Evolutionary conservation across 1,140 invertebrate genomes (phyloP), one percentile per base, ranked within the genome.

Genomic region (Odontomachus brunneus): DNA sequence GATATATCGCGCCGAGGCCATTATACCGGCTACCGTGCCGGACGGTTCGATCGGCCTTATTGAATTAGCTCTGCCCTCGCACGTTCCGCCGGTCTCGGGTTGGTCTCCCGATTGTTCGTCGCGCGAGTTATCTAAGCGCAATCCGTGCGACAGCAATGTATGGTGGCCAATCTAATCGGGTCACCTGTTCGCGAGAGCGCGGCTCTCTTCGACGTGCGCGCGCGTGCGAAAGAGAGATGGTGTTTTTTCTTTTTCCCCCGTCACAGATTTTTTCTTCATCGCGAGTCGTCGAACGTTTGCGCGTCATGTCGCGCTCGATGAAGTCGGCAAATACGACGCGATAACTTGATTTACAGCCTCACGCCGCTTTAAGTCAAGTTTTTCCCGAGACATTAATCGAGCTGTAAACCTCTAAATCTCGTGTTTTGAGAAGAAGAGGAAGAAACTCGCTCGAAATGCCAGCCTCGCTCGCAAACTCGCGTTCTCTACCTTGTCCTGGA

Each of bases 41-140:
- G 53, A 83, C 81, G 75, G 71, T 83, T 83, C 86, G 84, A 86
- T 89, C 88, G 88, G 82, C 84, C 85, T 89, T 88, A 72, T 88
- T 88, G 73, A 83, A 87, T 82, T 74, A 76, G 53, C 60, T 84
- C 85, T 38, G 63, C n/a, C 57, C 57, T 15, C 53, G 57, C 29
- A 9, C 33, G 14, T 55, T 29, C 53, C 72, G 29, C 33, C 72
- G 63, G 44, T 5, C 29, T 17, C 15, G 51, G 53, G 67, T 72
- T 29, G 55, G 78, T 71, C 60, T 82, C 24, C 76, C 60, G 76
- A 63, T 63, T 71, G 84, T 65, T 85, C 69, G 71, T 53, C 65
- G 72, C 65, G 72, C 72, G 72, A 29, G 73, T 73, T 74, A 83
- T 65, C 71, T 76, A 66, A 66, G 81, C 59, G 33, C 49, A 55